These are phyloP conservation scores for Sisyra terminalis DNA, from an alignment of 2,888 invertebrate genomes.

Conservation along the genomic window DNA sequence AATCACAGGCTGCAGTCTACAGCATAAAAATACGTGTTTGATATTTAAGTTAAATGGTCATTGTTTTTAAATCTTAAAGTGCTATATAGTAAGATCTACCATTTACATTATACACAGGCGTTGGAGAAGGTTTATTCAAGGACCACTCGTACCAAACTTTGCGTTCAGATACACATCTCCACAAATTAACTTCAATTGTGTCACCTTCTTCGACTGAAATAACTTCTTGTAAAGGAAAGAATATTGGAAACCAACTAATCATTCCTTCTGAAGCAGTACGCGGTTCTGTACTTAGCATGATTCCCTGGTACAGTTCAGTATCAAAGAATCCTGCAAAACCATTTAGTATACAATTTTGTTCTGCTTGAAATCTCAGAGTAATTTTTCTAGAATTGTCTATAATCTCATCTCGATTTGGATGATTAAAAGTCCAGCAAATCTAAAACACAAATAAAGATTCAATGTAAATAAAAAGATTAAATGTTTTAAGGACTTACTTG, in stretches of 20 bases:
- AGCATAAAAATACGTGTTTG: too few species aligned
- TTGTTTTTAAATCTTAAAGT: constrained; percentile 22
- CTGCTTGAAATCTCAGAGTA: constrained; percentile 47
- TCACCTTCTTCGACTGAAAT: constrained; percentile 53
- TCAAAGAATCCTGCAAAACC: constrained; percentile 97
- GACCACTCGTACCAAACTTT: constrained; percentile 97
- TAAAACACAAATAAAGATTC: constrained; percentile 22
- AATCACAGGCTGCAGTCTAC: too few species aligned
- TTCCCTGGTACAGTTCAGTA: constrained; percentile 66
- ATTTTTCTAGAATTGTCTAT: constrained; percentile 60
- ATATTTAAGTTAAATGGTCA: too few species aligned
- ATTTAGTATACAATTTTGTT: constrained; percentile 67
- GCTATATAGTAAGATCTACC: constrained; percentile 60
- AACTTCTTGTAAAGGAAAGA: constrained; percentile 78
- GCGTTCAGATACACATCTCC: constrained; percentile 62
- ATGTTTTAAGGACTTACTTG: constrained; percentile 24
- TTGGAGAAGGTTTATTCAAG: constrained; percentile 39
- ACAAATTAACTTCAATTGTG: constrained; percentile 63
- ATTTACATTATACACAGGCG: constrained; percentile 50
- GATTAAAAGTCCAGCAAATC: constrained; percentile 71
- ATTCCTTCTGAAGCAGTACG: constrained; percentile 76
- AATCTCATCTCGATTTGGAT: constrained; percentile 61
- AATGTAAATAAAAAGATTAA: neutral
- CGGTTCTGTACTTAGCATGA: constrained; percentile 80
- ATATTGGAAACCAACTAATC: constrained; percentile 97